These are phyloP conservation scores for Odontamblyopus rebecca DNA, from an alignment of 2,797 vertebrate genomes.

Conservation along the genomic window DNA sequence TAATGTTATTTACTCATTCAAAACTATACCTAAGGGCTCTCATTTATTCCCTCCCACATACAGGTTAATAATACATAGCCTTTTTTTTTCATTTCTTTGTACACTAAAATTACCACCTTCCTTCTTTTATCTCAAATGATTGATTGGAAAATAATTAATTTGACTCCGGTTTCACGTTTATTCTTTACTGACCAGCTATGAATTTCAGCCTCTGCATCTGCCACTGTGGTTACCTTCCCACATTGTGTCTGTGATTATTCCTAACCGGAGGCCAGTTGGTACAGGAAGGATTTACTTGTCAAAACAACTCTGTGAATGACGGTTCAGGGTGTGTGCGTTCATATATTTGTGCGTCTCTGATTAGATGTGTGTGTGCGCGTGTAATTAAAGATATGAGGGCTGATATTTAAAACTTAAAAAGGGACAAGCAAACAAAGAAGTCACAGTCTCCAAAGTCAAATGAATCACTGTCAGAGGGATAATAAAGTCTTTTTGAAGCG, in stretches of 20 bases:
- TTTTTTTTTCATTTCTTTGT: background rate
- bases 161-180: background rate
- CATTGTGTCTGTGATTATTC: conserved; percentile 42
- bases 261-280: conserved; percentile 44
- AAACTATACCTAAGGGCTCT: conserved; percentile 35
- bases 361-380: conserved; percentile 41
- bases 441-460: conserved; percentile 57
- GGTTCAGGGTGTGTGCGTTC: conserved; percentile 40
- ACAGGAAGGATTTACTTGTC: conserved; percentile 56
- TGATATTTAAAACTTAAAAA: conserved; percentile 75
- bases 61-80: conserved; percentile 30
- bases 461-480: conserved; percentile 66
- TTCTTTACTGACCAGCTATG: conserved; percentile 27
- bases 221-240: conserved; percentile 37
- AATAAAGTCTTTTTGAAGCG: conserved; percentile 39
- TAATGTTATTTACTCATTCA: conserved; percentile 58
- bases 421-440: conserved; percentile 62
- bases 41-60: conserved; percentile 26
- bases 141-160: conserved; percentile 24
- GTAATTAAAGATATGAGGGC: conserved; percentile 56
- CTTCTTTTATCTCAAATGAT: conserved; percentile 7
- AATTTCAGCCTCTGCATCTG: conserved; percentile 29
- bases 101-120: conserved; percentile 7
- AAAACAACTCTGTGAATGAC: conserved; percentile 32
- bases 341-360: conserved; percentile 51